Conservation (phyloP, 2,888 invertebrate species). For the Apantesis nais region DNA sequence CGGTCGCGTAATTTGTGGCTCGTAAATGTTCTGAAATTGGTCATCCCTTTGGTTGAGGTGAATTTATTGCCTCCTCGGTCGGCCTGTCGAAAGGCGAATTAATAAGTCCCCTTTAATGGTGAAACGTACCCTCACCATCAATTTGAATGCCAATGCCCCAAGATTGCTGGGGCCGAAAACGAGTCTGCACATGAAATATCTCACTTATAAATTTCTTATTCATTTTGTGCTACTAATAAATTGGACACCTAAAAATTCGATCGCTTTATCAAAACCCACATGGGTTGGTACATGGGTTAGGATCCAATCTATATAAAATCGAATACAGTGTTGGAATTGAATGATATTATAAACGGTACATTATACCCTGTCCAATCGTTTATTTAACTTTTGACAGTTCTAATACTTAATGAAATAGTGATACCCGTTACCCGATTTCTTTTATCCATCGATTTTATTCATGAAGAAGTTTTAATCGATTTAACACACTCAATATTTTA, state of each 20-base stretch:
- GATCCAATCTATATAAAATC: slow-evolving; percentile 34
- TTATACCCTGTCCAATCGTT: too few relatives aligned
- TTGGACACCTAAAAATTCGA: slow-evolving; percentile 67
- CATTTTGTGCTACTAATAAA: slow-evolving; percentile 71
- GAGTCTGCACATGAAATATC: slow-evolving; percentile 78
- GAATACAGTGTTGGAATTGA: slow-evolving; percentile 25
- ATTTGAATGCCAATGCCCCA: slow-evolving; percentile 84
- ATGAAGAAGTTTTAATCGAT: too few relatives aligned
- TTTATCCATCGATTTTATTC: too few relatives aligned
- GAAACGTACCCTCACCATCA: slow-evolving; percentile 85
- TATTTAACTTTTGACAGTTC: too few relatives aligned
- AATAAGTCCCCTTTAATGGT: slow-evolving; percentile 85
- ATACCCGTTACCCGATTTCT: too few relatives aligned
- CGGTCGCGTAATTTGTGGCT: slow-evolving; percentile 86
- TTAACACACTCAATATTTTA: too few relatives aligned
- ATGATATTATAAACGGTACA: background rate
- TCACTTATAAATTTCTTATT: slow-evolving; percentile 74
- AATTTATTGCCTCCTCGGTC: slow-evolving; percentile 85
- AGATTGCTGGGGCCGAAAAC: slow-evolving; percentile 78
- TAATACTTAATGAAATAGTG: too few relatives aligned
- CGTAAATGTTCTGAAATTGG: slow-evolving; percentile 86
- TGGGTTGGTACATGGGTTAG: slow-evolving; percentile 38
- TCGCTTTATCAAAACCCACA: slow-evolving; percentile 62
- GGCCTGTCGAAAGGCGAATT: slow-evolving; percentile 86
- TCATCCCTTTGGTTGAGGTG: slow-evolving; percentile 86